Conservation (phyloP, 2,113 vertebrate genomes). For the Macrotus californicus region DNA sequence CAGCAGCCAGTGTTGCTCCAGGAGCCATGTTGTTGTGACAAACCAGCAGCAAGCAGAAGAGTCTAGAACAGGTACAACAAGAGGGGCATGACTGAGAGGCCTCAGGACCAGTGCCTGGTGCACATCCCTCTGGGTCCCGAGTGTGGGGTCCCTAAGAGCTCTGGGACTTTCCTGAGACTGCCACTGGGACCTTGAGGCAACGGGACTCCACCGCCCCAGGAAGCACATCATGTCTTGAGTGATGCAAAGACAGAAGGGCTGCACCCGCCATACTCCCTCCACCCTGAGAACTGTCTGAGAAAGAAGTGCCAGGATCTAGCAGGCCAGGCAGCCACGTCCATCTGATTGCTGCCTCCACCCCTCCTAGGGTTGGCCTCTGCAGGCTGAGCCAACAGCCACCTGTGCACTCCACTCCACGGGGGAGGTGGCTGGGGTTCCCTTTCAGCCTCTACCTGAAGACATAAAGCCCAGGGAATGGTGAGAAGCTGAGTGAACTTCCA, state of each 20-base stretch:
- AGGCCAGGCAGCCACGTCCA: neutral
- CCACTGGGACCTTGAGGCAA: too few relatives aligned
- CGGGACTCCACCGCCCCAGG: fast-evolving
- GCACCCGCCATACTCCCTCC: fast-evolving
- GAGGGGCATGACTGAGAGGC: neutral
- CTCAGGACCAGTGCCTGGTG: fast-evolving
- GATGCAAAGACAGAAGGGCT: fast-evolving
- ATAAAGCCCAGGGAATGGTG: too few relatives aligned
- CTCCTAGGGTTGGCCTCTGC: fast-evolving
- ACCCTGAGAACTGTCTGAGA: fast-evolving
- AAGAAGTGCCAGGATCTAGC: fast-evolving
- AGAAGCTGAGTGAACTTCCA: neutral
- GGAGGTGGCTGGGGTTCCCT: fast-evolving
- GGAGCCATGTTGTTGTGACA: fast-evolving
- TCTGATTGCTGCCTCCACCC: fast-evolving
- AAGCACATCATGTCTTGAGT: too few relatives aligned
- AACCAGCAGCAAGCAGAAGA: neutral
- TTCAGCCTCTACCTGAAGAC: too few relatives aligned
- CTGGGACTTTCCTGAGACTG: neutral
- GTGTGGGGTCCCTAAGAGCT: neutral
- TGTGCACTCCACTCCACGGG: too few relatives aligned
- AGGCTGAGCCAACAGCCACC: too few relatives aligned
- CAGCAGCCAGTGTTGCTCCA: fast-evolving
- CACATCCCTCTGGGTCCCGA: neutral
- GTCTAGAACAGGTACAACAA: neutral